Evolutionary conservation across 2,797 vertebrate species (phyloP).

Genomic region (Anguilla anguilla): DNA sequence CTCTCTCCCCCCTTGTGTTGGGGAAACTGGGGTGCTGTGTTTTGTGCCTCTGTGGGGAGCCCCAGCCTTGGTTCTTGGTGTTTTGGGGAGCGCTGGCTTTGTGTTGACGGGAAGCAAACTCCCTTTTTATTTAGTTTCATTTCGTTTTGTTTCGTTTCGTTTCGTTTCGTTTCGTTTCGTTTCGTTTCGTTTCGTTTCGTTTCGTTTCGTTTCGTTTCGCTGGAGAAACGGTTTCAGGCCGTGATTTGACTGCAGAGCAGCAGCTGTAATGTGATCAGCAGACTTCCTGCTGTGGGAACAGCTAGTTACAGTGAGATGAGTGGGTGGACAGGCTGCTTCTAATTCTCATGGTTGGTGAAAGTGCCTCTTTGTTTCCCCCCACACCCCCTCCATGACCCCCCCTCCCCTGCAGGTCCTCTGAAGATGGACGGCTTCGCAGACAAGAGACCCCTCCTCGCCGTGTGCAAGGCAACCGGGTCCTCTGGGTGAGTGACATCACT

Average conservation of each 20-base stretch:
- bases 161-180: too few relatives aligned
- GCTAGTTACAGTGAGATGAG: slow-evolving; percentile 20
- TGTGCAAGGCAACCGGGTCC: slow-evolving; percentile 81
- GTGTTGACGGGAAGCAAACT: slow-evolving; percentile 20
- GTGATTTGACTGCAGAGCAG: slow-evolving; percentile 34
- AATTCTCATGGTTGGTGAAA: slow-evolving; percentile 25
- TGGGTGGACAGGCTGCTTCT: slow-evolving; percentile 8
- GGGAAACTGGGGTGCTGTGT: too few relatives aligned
- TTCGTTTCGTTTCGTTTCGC: not conserved
- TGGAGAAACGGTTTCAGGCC: not conserved
- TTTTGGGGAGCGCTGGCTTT: not conserved
- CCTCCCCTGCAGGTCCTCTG: slow-evolving; percentile 64
- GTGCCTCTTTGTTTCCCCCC: slow-evolving; percentile 28
- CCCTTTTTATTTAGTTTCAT: slow-evolving; percentile 20
- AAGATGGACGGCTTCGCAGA: slow-evolving; percentile 77
- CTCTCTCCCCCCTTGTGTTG: too few relatives aligned
- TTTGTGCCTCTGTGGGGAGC: too few relatives aligned
- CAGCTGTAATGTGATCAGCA: slow-evolving; percentile 36
- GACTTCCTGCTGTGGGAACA: slow-evolving; percentile 32
- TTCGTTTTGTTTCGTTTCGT: not conserved
- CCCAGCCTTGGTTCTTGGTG: too few relatives aligned
- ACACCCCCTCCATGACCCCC: not conserved
- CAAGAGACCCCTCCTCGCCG: slow-evolving; percentile 78
- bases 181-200: too few relatives aligned
- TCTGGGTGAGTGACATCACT: slow-evolving; percentile 70